Percentiles rank a stretch among this genome's conserved stretches.
Evolutionary conservation across 2,888 invertebrate species (phyloP).

Genomic region (Hipparchia semele): DNA sequence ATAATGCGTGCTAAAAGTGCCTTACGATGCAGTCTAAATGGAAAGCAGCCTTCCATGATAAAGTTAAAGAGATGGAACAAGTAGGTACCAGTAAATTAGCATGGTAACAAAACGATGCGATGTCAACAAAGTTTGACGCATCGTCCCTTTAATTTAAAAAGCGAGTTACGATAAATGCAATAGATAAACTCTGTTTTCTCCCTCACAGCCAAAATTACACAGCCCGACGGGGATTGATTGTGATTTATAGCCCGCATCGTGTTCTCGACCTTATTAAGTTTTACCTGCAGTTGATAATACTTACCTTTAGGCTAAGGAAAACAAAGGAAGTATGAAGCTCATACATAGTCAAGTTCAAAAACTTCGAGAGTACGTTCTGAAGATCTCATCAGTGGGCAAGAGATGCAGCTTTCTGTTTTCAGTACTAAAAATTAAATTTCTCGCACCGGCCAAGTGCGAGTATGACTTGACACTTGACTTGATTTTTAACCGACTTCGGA

Average conservation of each 20-base stretch:
- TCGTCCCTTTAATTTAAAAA: constrained; percentile 30
- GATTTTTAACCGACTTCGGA: too few species aligned
- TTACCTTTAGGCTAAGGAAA: constrained; percentile 27
- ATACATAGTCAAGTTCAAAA: neutral
- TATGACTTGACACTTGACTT: too few species aligned
- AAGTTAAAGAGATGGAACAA: too few species aligned
- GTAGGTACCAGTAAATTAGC: too few species aligned
- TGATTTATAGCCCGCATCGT: constrained; percentile 56
- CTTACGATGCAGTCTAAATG: too few species aligned
- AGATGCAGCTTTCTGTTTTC: too few species aligned
- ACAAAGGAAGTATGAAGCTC: neutral
- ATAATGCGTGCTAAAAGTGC: too few species aligned
- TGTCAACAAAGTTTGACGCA: constrained; percentile 25
- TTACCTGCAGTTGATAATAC: constrained; percentile 42
- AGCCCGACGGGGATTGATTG: constrained; percentile 62
- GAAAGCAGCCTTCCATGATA: too few species aligned
- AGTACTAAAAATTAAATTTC: too few species aligned
- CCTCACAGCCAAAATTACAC: constrained; percentile 42
- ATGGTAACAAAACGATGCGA: neutral
- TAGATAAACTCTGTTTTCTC: constrained; percentile 42
- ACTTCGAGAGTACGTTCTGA: neutral
- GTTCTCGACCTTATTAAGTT: constrained; percentile 53
- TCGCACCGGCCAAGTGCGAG: too few species aligned
- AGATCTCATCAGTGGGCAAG: too few species aligned
- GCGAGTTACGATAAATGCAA: constrained; percentile 39